A percentile compares a stretch with the other conserved stretches of the same genome.
Evolutionary conservation across 2,888 invertebrate genomes (phyloP).

Genomic region (Apodemia zela): DNA sequence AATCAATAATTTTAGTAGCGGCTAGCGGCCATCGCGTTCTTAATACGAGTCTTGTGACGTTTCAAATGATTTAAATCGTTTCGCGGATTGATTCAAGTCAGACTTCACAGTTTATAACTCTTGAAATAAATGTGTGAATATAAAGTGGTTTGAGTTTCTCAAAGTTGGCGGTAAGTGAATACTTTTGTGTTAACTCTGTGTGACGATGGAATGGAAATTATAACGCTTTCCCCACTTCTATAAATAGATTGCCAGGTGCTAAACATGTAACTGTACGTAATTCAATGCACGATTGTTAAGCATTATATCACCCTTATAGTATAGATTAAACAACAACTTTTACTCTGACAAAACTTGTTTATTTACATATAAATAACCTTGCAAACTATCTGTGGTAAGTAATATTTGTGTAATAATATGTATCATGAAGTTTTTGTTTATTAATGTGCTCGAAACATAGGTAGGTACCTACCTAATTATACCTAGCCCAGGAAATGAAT

Average conservation of each 20-base stretch:
- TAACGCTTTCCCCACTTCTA: conserved; percentile 39
- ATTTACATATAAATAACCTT: conserved; percentile 21
- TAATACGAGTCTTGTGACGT: conserved; percentile 40
- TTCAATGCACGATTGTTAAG: conserved; percentile 42
- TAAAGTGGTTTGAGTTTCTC: neutral
- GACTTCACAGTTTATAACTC: neutral
- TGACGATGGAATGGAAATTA: conserved; percentile 23
- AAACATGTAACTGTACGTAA: conserved; percentile 39
- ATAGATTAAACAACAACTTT: conserved; percentile 26
- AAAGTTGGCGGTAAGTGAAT: neutral
- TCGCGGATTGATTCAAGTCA: conserved; percentile 19
- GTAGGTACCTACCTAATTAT: neutral
- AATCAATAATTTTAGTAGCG: conserved; percentile 78
- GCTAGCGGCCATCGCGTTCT: conserved; percentile 45
- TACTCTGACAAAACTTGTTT: conserved; percentile 26
- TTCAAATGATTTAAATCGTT: conserved; percentile 34
- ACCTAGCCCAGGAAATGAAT: neutral
- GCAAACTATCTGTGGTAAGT: neutral
- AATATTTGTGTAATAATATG: neutral
- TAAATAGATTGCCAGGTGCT: conserved; percentile 53
- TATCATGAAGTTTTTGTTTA: neutral
- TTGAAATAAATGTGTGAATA: conserved; percentile 39
- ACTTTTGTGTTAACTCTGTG: neutral
- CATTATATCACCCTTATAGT: conserved; percentile 39
- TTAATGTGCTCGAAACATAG: neutral